These are phyloP conservation scores for Parnassius orleans DNA, from an alignment of 2,888 invertebrate species.

Conservation along the genomic window DNA sequence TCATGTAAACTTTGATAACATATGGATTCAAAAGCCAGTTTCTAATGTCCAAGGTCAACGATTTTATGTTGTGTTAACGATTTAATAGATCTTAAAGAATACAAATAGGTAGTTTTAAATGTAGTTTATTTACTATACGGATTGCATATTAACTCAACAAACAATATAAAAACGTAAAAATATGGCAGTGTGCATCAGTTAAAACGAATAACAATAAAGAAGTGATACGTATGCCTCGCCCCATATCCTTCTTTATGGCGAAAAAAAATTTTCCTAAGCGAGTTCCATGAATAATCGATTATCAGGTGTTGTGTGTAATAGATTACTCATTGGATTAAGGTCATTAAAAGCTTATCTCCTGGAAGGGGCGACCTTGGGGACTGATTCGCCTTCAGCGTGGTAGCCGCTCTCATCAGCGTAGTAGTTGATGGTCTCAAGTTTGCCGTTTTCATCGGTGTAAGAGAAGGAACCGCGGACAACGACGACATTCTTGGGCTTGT, in stretches of 20 bases:
- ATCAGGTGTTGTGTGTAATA: constrained; percentile 27
- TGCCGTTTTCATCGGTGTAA: constrained; percentile 80
- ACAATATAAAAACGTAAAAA: constrained; percentile 50
- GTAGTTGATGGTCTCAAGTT: constrained; percentile 73
- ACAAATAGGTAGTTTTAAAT: constrained; percentile 28
- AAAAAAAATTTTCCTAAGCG: constrained; percentile 17
- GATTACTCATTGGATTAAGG: constrained; percentile 30
- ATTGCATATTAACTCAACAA: constrained; percentile 47
- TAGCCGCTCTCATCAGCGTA: constrained; percentile 83
- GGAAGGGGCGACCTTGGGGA: constrained; percentile 75
- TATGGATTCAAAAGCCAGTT: too few relatives aligned
- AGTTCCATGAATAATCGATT: constrained; percentile 23
- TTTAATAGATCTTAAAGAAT: not conserved
- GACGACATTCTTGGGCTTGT: constrained; percentile 77
- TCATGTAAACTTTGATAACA: too few relatives aligned
- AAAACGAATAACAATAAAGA: constrained; percentile 38
- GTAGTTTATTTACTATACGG: constrained; percentile 39
- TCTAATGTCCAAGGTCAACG: too few relatives aligned
- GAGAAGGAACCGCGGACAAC: constrained; percentile 82
- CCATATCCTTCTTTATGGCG: constrained; percentile 30
- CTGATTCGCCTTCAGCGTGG: constrained; percentile 81
- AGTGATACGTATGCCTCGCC: constrained; percentile 34
- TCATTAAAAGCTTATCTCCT: constrained; percentile 38
- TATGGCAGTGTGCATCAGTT: constrained; percentile 59
- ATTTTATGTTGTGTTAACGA: too few relatives aligned